A percentile compares a stretch with the other conserved stretches of the same genome.
Conservation (phyloP, 2,113 vertebrate species). For the Psophia crepitans region DNA sequence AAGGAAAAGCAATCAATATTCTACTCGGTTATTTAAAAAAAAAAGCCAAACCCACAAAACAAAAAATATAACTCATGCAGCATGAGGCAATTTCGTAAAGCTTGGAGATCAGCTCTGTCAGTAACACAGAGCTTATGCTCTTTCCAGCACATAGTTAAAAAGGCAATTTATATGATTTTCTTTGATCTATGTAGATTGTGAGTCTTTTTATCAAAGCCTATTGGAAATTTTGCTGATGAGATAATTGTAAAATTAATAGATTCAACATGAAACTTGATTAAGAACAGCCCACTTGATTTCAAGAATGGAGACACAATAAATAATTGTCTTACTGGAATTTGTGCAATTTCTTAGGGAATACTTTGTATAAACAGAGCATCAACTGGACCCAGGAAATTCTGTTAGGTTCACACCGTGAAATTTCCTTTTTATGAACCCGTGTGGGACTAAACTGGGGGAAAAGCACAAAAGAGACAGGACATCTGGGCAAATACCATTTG, state of each 20-base stretch:
- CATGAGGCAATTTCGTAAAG: not conserved
- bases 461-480: not conserved
- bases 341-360: not conserved
- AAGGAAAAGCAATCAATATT: not conserved
- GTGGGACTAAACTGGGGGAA: not conserved
- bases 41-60: not conserved
- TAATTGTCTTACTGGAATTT: not conserved
- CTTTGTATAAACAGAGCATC: not conserved
- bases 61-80: not conserved
- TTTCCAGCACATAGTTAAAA: not conserved
- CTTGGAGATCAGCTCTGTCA: not conserved
- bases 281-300: not conserved
- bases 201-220: not conserved
- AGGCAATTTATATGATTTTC: not conserved
- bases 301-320: not conserved
- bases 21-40: not conserved
- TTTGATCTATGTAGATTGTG: not conserved
- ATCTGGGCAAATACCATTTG: not conserved
- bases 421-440: not conserved
- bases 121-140: not conserved
- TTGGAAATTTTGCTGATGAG: constrained; percentile 4
- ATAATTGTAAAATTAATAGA: constrained; percentile 11
- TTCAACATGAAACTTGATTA: constrained; percentile 25
- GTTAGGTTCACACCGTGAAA: not conserved
- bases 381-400: not conserved